Conservation (phyloP, 1,140 invertebrate species). For the Drosophila jambulina region DNA sequence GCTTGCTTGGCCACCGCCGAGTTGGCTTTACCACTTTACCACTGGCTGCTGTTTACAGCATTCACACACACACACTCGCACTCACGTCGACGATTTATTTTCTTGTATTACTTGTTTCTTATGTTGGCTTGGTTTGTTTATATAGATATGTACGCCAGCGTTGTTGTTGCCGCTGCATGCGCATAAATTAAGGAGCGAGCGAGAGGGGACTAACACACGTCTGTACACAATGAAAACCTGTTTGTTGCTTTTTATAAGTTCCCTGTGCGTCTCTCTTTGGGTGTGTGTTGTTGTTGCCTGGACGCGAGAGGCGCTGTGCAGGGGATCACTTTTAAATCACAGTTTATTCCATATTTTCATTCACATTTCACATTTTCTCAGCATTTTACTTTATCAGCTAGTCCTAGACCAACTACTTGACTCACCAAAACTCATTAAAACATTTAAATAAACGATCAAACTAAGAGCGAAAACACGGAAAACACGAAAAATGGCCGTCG, state of each 20-base stretch:
- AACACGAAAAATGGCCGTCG: slow-evolving; percentile 44
- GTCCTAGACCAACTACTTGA: slow-evolving; percentile 9
- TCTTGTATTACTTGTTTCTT: slow-evolving; percentile 80
- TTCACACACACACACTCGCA: slow-evolving; percentile 33
- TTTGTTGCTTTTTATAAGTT: slow-evolving; percentile 72
- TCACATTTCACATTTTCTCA: slow-evolving; percentile 1
- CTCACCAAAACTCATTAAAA: slow-evolving; percentile 81
- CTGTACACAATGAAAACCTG: slow-evolving; percentile 83
- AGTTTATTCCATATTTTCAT: slow-evolving; percentile 42
- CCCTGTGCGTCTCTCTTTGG: slow-evolving; percentile 40
- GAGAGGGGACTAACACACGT: slow-evolving; percentile 63
- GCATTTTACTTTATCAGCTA: background rate
- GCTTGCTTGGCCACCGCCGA: slow-evolving; percentile 52
- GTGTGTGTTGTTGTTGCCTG: slow-evolving; percentile 59
- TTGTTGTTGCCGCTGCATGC: slow-evolving; percentile 56
- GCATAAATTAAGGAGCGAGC: slow-evolving; percentile 69
- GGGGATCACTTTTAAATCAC: slow-evolving; percentile 56
- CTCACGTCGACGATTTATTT: slow-evolving; percentile 61
- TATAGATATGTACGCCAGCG: slow-evolving; percentile 53
- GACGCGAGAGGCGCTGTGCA: slow-evolving; percentile 55
- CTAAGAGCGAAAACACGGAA: slow-evolving; percentile 74
- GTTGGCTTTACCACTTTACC: slow-evolving; percentile 57
- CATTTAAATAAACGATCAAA: slow-evolving; percentile 75
- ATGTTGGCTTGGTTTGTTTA: slow-evolving; percentile 67
- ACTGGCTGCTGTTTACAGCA: slow-evolving; percentile 76